Percentiles rank a stretch among this genome's conserved stretches.
Conservation (phyloP, 2,797 vertebrate species). For the Eospalax fontanierii region DNA sequence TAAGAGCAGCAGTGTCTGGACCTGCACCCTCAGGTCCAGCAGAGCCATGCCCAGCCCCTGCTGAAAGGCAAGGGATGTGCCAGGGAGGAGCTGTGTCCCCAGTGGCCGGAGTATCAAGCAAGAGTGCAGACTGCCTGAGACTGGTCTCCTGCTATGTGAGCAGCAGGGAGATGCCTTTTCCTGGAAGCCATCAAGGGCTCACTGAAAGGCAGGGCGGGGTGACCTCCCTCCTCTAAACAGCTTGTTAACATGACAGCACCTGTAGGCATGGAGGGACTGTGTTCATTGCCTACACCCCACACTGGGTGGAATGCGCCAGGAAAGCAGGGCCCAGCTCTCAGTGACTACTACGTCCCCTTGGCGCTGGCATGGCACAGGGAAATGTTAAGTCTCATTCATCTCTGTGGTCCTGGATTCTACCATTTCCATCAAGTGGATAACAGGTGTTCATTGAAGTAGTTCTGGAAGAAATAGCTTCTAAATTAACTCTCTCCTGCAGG, state of each 20-base stretch:
- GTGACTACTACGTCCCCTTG: not conserved
- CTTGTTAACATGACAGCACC: not conserved
- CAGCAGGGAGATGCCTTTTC: not conserved
- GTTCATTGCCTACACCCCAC: too few relatives aligned
- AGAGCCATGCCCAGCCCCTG: not conserved
- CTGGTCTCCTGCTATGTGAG: not conserved
- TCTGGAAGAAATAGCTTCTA: slow-evolving; percentile 1
- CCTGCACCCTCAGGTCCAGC: too few relatives aligned
- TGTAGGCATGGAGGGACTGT: not conserved
- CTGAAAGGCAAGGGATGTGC: not conserved
- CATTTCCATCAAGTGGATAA: not conserved
- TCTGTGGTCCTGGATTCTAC: not conserved
- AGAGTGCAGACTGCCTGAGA: rapidly evolving
- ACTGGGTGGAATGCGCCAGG: not conserved
- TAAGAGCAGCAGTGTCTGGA: not conserved
- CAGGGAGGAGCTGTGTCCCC: rapidly evolving
- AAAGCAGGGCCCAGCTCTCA: not conserved
- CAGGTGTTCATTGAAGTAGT: not conserved
- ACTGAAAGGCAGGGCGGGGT: not conserved
- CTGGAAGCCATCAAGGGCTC: not conserved
- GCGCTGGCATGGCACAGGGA: not conserved
- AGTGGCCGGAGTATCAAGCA: rapidly evolving
- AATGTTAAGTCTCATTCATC: not conserved
- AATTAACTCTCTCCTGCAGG: not conserved
- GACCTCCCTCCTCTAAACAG: not conserved